Evolutionary conservation across 2,113 vertebrate species (phyloP).

Genomic region (Eretmochelys imbricata): DNA sequence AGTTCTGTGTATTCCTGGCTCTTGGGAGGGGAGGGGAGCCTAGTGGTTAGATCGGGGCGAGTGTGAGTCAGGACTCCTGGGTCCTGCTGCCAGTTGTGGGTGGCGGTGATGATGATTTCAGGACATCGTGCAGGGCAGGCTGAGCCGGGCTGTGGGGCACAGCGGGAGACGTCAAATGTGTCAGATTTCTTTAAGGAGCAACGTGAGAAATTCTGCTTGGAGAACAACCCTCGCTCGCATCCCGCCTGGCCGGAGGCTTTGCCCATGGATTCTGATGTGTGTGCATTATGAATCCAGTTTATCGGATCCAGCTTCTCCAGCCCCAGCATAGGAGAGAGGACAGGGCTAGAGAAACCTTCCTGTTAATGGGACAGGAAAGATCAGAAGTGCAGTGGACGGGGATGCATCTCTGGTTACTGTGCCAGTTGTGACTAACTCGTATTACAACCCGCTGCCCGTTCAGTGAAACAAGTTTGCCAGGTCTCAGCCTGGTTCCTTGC

Average conservation of each 20-base stretch:
- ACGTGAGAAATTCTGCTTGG: no score
- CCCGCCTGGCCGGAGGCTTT: no score
- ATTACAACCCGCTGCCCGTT: no score
- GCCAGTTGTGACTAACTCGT: no score
- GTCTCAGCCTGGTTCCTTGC: neutral
- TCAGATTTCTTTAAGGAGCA: neutral
- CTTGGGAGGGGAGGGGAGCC: neutral
- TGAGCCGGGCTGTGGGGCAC: no score
- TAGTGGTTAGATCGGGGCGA: no score
- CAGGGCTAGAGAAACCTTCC: neutral
- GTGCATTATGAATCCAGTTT: neutral
- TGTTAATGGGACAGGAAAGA: no score
- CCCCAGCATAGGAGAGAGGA: neutral
- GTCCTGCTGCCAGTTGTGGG: neutral
- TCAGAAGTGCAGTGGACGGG: no score
- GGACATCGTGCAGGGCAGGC: neutral
- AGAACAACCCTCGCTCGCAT: no score
- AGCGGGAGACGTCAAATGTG: rapidly evolving
- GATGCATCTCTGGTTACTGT: no score
- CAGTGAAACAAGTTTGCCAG: neutral
- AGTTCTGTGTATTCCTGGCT: neutral
- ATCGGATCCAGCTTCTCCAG: neutral
- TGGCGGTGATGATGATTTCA: no score
- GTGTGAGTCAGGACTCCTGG: neutral
- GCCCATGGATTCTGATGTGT: neutral